Base-by-base conservation (phyloP, 2,888 invertebrate species). In the Drosophila seclusa region DNA sequence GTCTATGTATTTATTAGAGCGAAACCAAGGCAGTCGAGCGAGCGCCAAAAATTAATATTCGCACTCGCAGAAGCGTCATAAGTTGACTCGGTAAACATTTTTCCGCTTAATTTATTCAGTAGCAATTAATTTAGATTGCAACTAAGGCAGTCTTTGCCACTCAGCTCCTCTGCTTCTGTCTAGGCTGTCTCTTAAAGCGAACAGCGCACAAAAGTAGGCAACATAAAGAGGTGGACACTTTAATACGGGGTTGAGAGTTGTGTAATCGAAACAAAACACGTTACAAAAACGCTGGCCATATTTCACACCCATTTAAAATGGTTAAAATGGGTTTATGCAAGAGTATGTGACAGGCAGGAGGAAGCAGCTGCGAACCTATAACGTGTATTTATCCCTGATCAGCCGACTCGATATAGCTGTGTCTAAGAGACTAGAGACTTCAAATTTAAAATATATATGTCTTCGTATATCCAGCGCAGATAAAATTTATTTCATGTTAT, bases 111-210 rank as follows among this genome's bases (percentile, higher is more conserved):
- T 86, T 86, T 89, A 86, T 86, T 86, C 89, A 84, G 82, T 77
- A 86, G 85, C 85, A 86, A 86, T 86, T 86, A 89, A 86, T 86
- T 86, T 89, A 87, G 87, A 89, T 86, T 82, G 89, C 87, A 86
- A 87, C 87, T 80, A 74, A 82, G 89, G 87, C 89, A 87, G 80
- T 71, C 62, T 48, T 24, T 24, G 7, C 13, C 21, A 21, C 21
- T 7, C 13, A 16, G 16, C 50, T n/a, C 27, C 40, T n/a, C 34
- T 36, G 36, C 31, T 38, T 38, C 38, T 24, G 31, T 13, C 24
- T 49, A 21, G 59, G 13, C 52, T 18, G 52, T 6, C 8, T 38
- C 50, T 62, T 60, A 69, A 83, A 59, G 57, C 13, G 16, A 38
- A 34, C 34, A 40, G 32, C 53, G 60, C 69, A 64, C n/a, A 71